Base-by-base conservation (phyloP, 2,888 invertebrate species). In the Pristionchus maxplancki region DNA sequence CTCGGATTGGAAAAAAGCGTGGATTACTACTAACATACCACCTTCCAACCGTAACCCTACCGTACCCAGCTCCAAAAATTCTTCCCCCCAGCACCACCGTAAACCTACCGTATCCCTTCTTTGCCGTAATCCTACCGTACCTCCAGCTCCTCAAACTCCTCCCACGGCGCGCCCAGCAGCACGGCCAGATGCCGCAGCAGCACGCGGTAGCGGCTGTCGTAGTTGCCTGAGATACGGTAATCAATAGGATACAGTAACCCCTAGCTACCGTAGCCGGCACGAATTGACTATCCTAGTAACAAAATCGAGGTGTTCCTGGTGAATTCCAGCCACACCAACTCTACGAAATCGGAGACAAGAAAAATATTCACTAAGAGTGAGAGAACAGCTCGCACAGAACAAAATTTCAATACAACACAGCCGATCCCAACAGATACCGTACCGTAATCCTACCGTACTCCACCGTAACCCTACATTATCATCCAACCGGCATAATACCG, bases 131-230 rank as follows among this genome's bases (percentile, higher is more conserved):
- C 71, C 58, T 58, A 58, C 58, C 58, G 58, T 62, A 85, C 85
- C 50, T 85, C 64, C 58, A 96, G 96, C 83, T 96, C 95, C 93
- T 96, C 96, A 89, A 96, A 95, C 58, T 95, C 94, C 88, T 96
- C 95, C 94, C 95, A 95, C 64, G 95, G 95, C 24, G 96, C 96
- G 58, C 95, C 95, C 81, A 96, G 95, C 81, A 96, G 95, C 92
- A 95, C 95, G 31, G 96, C 95, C 48, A 96, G 93, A 91, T 96
- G 95, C 89, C 96, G 95, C 74, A 96, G 95, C 78, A 96, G 94
- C 44, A 96, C 96, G 90, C 96, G 95, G 94, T 96, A 95, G 78
- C 96, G 95, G 64, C 96, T 96, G 95, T 96, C 96, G 95, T 96
- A 96, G 91, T 95, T 95, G 74, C 96, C 96, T 96, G 92, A 44